Conservation (phyloP, 1,140 invertebrate genomes). For the Drosophila ironensis region DNA sequence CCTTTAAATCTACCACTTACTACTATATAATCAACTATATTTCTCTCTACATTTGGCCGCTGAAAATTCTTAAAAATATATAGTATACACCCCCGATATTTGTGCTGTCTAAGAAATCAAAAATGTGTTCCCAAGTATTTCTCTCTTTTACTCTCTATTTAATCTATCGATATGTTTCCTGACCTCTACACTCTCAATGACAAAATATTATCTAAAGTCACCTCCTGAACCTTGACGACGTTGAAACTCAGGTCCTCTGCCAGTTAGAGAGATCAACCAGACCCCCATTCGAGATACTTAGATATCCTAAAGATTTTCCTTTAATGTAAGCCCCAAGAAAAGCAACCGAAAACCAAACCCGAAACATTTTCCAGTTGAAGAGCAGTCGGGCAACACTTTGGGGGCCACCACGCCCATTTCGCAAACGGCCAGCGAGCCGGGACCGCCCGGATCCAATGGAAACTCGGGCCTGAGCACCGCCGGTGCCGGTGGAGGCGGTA, state of each 20-base stretch:
- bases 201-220: too few relatives aligned
- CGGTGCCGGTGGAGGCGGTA: conserved; percentile 48
- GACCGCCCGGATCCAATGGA: conserved; percentile 67
- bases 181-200: not conserved
- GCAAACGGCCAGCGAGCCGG: conserved; percentile 65
- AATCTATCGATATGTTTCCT: not conserved
- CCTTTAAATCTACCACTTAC: conserved; percentile 6
- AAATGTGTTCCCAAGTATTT: not conserved
- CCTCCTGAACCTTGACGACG: not conserved
- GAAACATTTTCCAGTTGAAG: conserved; percentile 75
- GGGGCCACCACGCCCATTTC: conserved; percentile 64
- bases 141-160: not conserved
- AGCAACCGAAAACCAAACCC: conserved; percentile 15
- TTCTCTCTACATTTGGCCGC: not conserved
- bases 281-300: conserved; percentile 25
- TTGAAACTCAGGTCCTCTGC: not conserved
- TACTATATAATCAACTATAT: conserved; percentile 9
- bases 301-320: not conserved
- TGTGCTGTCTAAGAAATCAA: conserved; percentile 32
- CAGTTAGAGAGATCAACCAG: conserved; percentile 5
- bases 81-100: not conserved
- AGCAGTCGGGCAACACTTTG: conserved; percentile 60
- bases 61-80: not conserved
- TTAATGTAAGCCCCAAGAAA: too few relatives aligned
- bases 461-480: conserved; percentile 38